A percentile compares a stretch with the other conserved stretches of the same genome.
Conservation (phyloP, 2,888 invertebrate species). For the Athrips mouffetella region DNA sequence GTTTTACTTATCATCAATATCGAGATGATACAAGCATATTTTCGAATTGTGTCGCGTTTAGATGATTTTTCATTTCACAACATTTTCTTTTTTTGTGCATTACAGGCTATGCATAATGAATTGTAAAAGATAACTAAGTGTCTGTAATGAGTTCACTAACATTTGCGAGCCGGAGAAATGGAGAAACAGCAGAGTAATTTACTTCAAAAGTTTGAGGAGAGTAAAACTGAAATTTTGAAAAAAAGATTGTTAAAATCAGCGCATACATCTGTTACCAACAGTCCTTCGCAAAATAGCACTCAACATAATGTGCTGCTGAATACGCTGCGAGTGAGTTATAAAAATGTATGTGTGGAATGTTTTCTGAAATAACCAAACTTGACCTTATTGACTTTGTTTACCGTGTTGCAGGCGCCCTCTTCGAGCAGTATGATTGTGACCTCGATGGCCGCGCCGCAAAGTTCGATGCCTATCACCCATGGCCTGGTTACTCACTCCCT, state of each 20-base stretch:
- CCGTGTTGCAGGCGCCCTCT: constrained; percentile 67
- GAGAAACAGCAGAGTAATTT: constrained; percentile 71
- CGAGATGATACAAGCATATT: constrained; percentile 31
- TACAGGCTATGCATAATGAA: constrained; percentile 64
- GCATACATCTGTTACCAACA: constrained; percentile 47
- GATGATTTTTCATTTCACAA: constrained; percentile 53
- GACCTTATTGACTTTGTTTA: constrained; percentile 49
- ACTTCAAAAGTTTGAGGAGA: constrained; percentile 76
- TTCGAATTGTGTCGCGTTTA: constrained; percentile 34
- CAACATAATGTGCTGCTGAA: constrained; percentile 71
- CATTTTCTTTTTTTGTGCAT: constrained; percentile 68
- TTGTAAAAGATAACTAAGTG: constrained; percentile 58
- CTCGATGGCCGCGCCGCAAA: constrained; percentile 68
- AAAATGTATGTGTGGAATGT: background rate
- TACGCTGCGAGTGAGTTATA: constrained; percentile 69
- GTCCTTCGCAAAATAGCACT: constrained; percentile 52
- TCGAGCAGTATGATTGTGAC: constrained; percentile 74
- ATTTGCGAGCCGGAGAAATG: constrained; percentile 63
- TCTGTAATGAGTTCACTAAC: constrained; percentile 62
- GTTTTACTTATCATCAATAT: constrained; percentile 28
- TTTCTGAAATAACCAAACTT: constrained; percentile 25
- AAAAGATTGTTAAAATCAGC: constrained; percentile 70
- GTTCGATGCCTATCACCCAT: constrained; percentile 66
- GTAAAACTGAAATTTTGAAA: constrained; percentile 73
- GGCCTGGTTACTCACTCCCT: constrained; percentile 67